Conservation (phyloP, 1,140 invertebrate species). For the Orchesella cincta region DNA sequence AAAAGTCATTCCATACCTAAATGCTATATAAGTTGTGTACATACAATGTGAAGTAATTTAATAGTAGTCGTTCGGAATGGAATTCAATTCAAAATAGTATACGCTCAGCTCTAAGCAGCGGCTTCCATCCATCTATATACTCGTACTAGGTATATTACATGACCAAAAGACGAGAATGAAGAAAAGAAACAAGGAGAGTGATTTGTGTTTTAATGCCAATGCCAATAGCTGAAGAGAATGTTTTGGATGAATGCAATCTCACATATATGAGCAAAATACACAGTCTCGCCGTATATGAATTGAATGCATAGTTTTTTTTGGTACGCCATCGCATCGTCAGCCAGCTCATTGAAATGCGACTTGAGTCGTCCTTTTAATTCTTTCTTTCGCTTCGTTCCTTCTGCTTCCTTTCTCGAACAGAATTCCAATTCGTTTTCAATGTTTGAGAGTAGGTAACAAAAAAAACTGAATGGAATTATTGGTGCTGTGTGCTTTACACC, state of each 20-base stretch:
- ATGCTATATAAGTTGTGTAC: not conserved
- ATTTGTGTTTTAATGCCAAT: slow-evolving; percentile 19
- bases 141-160: not conserved
- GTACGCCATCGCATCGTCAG: not conserved
- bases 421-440: not conserved
- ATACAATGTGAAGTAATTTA: not conserved
- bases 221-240: not conserved
- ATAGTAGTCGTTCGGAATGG: not conserved
- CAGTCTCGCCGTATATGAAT: not conserved
- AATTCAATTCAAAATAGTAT: slow-evolving; percentile 2
- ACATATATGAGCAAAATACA: no score
- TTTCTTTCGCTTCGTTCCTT: not conserved
- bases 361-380: not conserved
- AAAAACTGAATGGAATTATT: not conserved
- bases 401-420: not conserved
- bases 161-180: not conserved
- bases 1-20: no score
- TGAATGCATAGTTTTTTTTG: not conserved
- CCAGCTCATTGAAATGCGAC: not conserved
- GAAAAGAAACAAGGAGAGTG: not conserved
- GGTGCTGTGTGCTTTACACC: no score
- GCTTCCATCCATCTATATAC: not conserved
- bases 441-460: no score
- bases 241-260: not conserved
- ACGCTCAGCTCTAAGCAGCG: not conserved